These are phyloP conservation scores for Leptopilina drosophilae DNA, from an alignment of 2,888 invertebrate genomes.

Conservation along the genomic window DNA sequence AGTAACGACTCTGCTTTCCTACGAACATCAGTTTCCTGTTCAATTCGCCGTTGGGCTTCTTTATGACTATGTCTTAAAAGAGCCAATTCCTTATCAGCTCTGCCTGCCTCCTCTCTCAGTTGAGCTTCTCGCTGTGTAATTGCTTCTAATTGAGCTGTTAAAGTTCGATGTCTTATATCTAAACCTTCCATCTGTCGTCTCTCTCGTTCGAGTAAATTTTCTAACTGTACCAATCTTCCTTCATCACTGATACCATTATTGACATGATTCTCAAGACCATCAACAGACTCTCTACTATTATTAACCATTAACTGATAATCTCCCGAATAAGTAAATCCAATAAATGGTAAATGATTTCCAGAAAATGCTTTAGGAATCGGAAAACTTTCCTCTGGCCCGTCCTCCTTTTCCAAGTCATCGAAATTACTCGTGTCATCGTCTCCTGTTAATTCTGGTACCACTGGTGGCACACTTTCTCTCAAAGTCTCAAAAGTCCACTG, in stretches of 20 bases:
- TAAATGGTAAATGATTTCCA: conserved; percentile 98
- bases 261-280: conserved; percentile 79
- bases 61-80: conserved; percentile 92
- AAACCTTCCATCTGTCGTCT: conserved; percentile 84
- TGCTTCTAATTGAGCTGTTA: conserved; percentile 87
- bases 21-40: conserved; percentile 89
- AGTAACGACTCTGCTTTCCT: conserved; percentile 90
- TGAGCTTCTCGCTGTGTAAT: conserved; percentile 88
- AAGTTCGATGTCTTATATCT: conserved; percentile 85
- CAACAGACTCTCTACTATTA: conserved; percentile 74
- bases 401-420: conserved; percentile 97
- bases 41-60: conserved; percentile 92
- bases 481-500: conserved; percentile 99
- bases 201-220: conserved; percentile 87
- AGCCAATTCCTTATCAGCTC: conserved; percentile 91
- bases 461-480: conserved; percentile 95
- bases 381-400: conserved; percentile 94
- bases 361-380: conserved; percentile 98
- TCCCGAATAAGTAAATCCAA: conserved; percentile 98
- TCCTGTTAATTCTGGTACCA: conserved; percentile 95
- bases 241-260: conserved; percentile 78
- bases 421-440: conserved; percentile 99
- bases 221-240: conserved; percentile 82
- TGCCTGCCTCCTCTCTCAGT: conserved; percentile 87
- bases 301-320: conserved; percentile 88